phyloP scores from a whole-genome alignment of 1,140 invertebrate species.

The Drosophila sp. region DNA sequence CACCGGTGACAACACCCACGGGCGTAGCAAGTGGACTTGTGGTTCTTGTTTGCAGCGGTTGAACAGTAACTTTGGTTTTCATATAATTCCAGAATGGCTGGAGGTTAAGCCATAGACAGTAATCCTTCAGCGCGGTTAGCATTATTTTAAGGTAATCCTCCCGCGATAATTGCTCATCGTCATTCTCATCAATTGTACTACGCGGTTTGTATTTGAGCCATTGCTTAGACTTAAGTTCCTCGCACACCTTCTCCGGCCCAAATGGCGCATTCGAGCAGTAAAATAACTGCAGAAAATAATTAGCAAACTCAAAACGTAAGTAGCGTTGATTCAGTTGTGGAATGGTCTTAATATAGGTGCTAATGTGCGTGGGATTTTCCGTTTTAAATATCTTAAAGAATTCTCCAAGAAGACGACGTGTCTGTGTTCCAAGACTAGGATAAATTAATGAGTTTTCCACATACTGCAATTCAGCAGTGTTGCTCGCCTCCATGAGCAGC shows the following conservation, averaged over 20 bases:
- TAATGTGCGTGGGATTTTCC: slow-evolving; percentile 49
- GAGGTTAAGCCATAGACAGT: slow-evolving; percentile 56
- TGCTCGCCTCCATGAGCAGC: slow-evolving; percentile 64
- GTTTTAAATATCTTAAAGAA: slow-evolving; percentile 67
- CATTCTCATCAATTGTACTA: slow-evolving; percentile 32
- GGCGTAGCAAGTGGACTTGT: slow-evolving; percentile 59
- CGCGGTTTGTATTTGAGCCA: slow-evolving; percentile 59
- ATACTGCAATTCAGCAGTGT: slow-evolving; percentile 62
- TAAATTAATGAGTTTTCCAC: slow-evolving; percentile 48
- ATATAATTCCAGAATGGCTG: slow-evolving; percentile 59
- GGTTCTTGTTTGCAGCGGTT: slow-evolving; percentile 52
- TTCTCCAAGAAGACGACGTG: slow-evolving; percentile 47
- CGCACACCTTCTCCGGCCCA: slow-evolving; percentile 51
- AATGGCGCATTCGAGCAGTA: slow-evolving; percentile 49
- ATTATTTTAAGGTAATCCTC: slow-evolving; percentile 62
- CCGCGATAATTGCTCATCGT: slow-evolving; percentile 59
- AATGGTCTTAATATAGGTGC: slow-evolving; percentile 57
- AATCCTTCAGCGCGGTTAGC: slow-evolving; percentile 55
- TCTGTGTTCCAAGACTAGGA: slow-evolving; percentile 53
- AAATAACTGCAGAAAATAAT: slow-evolving; percentile 67
- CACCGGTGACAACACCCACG: slow-evolving; percentile 52
- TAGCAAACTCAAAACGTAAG: slow-evolving; percentile 59
- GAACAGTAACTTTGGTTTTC: slow-evolving; percentile 46
- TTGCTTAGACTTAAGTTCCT: slow-evolving; percentile 51
- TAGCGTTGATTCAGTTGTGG: slow-evolving; percentile 47